These are phyloP conservation scores for Formica selysi DNA, from an alignment of 1,140 invertebrate genomes.

Conservation along the genomic window DNA sequence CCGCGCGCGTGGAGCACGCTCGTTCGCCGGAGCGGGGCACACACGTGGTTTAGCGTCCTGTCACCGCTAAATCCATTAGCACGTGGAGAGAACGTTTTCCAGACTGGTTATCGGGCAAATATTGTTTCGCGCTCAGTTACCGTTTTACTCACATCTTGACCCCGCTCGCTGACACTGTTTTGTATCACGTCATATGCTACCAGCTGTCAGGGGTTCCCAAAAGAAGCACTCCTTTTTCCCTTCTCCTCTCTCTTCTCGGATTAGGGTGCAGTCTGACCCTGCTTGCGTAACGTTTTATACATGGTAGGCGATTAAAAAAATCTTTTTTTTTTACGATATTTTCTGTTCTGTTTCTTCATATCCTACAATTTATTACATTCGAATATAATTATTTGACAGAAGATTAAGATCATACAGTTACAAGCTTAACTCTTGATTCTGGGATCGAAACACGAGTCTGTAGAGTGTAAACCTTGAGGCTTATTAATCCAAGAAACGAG, in stretches of 20 bases:
- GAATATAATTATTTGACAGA: neutral
- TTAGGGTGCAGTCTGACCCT: neutral
- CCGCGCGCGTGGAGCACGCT: neutral
- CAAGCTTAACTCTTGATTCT: neutral
- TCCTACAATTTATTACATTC: neutral
- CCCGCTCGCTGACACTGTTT: slow-evolving; percentile 54
- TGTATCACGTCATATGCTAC: neutral
- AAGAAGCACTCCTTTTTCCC: neutral
- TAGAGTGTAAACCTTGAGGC: neutral
- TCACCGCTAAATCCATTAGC: slow-evolving; percentile 68
- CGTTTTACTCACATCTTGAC: slow-evolving; percentile 71
- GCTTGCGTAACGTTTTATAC: neutral
- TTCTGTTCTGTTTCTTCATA: neutral
- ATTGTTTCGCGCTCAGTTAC: slow-evolving; percentile 70
- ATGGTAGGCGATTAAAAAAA: neutral
- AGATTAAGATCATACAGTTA: neutral
- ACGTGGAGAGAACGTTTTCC: slow-evolving; percentile 62
- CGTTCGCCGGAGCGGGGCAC: neutral
- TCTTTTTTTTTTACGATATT: neutral
- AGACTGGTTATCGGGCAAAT: slow-evolving; percentile 73
- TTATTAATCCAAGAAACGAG: neutral
- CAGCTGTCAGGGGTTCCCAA: slow-evolving; percentile 42
- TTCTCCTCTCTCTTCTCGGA: too few species aligned
- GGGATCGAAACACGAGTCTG: neutral
- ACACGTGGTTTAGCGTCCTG: too few species aligned